These are phyloP conservation scores for Ephialtes manifestator DNA, from an alignment of 2,888 invertebrate genomes.

Conservation along the genomic window DNA sequence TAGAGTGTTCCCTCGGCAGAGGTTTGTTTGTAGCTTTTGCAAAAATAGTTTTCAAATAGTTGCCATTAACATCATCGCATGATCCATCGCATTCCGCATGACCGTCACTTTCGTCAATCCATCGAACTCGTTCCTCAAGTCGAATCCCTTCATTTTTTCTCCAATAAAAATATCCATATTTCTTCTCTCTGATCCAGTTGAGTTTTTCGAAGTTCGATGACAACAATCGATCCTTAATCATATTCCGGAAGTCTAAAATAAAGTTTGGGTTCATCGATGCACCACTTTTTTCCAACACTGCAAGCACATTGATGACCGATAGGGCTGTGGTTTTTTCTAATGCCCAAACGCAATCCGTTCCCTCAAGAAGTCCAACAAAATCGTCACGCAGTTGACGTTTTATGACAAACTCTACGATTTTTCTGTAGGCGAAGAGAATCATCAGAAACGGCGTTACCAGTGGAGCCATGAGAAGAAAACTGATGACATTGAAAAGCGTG, in stretches of 20 bases:
- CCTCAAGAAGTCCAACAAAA: conserved; percentile 86
- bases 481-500: conserved; percentile 65
- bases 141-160: conserved; percentile 83
- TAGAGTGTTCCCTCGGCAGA: conserved; percentile 86
- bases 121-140: conserved; percentile 86
- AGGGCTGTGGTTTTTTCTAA: conserved; percentile 86
- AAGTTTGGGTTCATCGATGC: conserved; percentile 66
- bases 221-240: conserved; percentile 72
- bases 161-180: conserved; percentile 88
- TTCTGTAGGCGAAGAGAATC: conserved; percentile 73
- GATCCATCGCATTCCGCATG: conserved; percentile 74
- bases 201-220: conserved; percentile 82
- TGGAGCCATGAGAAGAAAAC: conserved; percentile 71
- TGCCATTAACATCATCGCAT: conserved; percentile 76
- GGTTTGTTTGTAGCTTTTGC: conserved; percentile 84
- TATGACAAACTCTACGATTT: conserved; percentile 69
- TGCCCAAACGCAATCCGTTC: conserved; percentile 88
- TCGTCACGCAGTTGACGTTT: conserved; percentile 79
- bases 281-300: conserved; percentile 84
- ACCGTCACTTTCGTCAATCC: conserved; percentile 84
- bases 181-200: conserved; percentile 85
- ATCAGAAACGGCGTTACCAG: conserved; percentile 59
- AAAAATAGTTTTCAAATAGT: conserved; percentile 84
- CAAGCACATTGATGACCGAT: conserved; percentile 87
- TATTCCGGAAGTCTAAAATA: conserved; percentile 71